These are phyloP conservation scores for Pristionchus japonicus DNA, from an alignment of 2,888 invertebrate species.

Conservation along the genomic window DNA sequence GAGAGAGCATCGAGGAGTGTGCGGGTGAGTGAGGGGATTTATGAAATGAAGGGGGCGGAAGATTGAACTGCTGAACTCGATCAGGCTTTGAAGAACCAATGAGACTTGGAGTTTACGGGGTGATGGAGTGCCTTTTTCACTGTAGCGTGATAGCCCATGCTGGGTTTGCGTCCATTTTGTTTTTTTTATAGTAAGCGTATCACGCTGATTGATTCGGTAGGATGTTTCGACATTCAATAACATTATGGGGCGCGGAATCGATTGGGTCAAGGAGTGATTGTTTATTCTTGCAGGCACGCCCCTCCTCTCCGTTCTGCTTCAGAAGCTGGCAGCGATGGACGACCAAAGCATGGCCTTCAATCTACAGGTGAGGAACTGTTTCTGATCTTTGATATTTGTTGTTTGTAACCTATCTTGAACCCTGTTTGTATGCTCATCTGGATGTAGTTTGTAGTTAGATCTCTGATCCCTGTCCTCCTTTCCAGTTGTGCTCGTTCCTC, in stretches of 20 bases:
- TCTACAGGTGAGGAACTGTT: not conserved
- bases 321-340: constrained; percentile 34
- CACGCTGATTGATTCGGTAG: no score
- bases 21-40: not conserved
- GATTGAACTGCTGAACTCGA: no score
- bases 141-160: no score
- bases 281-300: not conserved
- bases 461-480: not conserved
- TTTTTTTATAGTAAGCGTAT: no score
- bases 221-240: no score
- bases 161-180: no score
- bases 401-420: not conserved
- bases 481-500: constrained; percentile 81
- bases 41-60: no score
- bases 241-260: no score
- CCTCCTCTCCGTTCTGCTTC: constrained; percentile 5
- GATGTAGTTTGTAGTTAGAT: not conserved
- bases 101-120: no score
- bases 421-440: not conserved
- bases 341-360: constrained; percentile 44
- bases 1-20: constrained; percentile 48
- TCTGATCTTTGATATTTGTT: not conserved
- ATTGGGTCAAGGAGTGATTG: no score
- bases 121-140: no score
- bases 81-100: no score